These are phyloP conservation scores for Lepidotrigona ventralis DNA, from an alignment of 1,140 invertebrate genomes.

Conservation along the genomic window DNA sequence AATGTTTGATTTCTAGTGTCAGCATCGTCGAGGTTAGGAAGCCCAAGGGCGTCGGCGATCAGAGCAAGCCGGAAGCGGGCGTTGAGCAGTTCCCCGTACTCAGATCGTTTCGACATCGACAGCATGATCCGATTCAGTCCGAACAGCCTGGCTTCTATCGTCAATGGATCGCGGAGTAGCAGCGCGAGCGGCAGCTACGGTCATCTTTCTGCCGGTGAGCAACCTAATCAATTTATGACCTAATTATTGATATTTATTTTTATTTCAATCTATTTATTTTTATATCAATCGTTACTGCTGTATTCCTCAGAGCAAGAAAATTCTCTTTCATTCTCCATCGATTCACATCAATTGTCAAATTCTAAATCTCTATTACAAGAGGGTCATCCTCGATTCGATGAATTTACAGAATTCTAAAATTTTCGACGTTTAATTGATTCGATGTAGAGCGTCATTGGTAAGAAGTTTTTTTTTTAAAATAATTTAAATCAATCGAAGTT, in stretches of 20 bases:
- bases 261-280: too few species aligned
- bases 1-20: constrained; percentile 52
- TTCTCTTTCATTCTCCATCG: too few species aligned
- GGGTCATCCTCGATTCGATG: too few species aligned
- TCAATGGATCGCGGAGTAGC: constrained; percentile 92
- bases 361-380: too few species aligned
- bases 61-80: constrained; percentile 93
- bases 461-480: too few species aligned
- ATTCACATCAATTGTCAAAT: too few species aligned
- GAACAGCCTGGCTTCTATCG: constrained; percentile 94
- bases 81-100: constrained; percentile 95
- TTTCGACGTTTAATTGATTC: too few species aligned
- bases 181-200: constrained; percentile 95
- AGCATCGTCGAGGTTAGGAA: constrained; percentile 87
- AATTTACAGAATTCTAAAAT: too few species aligned
- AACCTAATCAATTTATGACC: not conserved
- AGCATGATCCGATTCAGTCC: constrained; percentile 97
- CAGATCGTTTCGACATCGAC: constrained; percentile 95
- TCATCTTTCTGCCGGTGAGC: constrained; percentile 92
- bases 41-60: constrained; percentile 83
- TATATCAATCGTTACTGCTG: too few species aligned
- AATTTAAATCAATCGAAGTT: too few species aligned
- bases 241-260: too few species aligned
- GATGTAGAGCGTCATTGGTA: too few species aligned
- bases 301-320: not conserved